A percentile compares a stretch with the other conserved stretches of the same genome.
Evolutionary conservation across 2,113 vertebrate species (phyloP).

Genomic region (Prunella fulvescens): DNA sequence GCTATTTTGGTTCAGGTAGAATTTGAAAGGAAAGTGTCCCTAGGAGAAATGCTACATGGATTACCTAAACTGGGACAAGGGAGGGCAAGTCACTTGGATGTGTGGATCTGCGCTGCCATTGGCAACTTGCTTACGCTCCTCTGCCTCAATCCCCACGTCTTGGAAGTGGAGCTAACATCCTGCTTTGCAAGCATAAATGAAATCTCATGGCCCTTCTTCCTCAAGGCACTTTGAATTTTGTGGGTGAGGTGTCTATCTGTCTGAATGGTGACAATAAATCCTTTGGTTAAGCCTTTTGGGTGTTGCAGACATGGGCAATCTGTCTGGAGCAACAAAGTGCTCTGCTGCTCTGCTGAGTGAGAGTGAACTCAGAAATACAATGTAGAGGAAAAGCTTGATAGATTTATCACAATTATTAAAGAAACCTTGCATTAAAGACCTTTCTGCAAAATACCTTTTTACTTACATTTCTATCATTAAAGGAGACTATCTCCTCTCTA

Average conservation of each 20-base stretch:
- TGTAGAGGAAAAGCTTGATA: not conserved
- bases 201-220: not conserved
- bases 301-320: not conserved
- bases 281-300: not conserved
- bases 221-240: not conserved
- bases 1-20: not conserved
- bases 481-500: not conserved
- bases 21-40: not conserved
- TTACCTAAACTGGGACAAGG: not conserved
- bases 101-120: not conserved
- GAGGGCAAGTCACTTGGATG: not conserved
- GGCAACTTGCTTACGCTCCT: not conserved
- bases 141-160: not conserved
- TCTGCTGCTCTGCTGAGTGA: not conserved
- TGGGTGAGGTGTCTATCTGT: not conserved
- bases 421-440: not conserved
- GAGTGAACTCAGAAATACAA: not conserved
- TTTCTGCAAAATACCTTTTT: not conserved
- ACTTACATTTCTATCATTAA: not conserved
- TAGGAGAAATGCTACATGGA: not conserved
- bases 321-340: not conserved
- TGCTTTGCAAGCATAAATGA: not conserved
- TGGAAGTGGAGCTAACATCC: not conserved
- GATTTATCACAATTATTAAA: not conserved
- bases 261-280: not conserved